These are phyloP conservation scores for Pharmacophagus antenor DNA, from an alignment of 2,888 invertebrate genomes.

Conservation along the genomic window DNA sequence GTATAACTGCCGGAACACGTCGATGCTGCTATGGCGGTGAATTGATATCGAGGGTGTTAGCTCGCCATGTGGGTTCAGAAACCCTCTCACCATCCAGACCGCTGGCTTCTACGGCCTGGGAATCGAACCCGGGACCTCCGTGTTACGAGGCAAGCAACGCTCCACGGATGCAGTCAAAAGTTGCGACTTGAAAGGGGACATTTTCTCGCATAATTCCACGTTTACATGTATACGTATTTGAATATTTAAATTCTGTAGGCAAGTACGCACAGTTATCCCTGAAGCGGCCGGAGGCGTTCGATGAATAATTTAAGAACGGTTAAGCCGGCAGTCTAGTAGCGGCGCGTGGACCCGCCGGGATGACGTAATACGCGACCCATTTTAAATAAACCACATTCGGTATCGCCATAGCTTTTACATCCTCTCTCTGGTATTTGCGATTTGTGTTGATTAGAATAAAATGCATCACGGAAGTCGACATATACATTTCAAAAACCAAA, in stretches of 20 bases:
- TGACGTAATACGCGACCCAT: not conserved
- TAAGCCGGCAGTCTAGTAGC: conserved; percentile 4
- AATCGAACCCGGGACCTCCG: too few species aligned
- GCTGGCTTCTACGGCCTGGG: too few species aligned
- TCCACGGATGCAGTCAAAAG: too few species aligned
- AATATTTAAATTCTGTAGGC: conserved; percentile 12
- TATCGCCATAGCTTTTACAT: not conserved
- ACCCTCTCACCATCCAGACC: too few species aligned
- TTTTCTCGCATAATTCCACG: not conserved
- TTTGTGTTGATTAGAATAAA: not conserved
- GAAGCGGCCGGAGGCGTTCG: conserved; percentile 10
- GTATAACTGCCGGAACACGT: too few species aligned
- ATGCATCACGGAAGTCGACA: not conserved
- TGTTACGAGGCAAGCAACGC: too few species aligned
- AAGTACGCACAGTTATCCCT: conserved; percentile 4
- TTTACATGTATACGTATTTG: not conserved
- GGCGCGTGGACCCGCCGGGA: not conserved
- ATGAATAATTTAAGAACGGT: conserved; percentile 24
- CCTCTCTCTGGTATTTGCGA: not conserved
- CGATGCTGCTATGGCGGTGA: too few species aligned
- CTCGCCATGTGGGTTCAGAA: too few species aligned
- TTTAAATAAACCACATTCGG: not conserved
- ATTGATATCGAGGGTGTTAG: too few species aligned
- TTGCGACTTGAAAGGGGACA: too few species aligned
- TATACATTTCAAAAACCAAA: too few species aligned